Base-by-base conservation (phyloP, 2,888 invertebrate genomes). In the Physocephala rufipes region DNA sequence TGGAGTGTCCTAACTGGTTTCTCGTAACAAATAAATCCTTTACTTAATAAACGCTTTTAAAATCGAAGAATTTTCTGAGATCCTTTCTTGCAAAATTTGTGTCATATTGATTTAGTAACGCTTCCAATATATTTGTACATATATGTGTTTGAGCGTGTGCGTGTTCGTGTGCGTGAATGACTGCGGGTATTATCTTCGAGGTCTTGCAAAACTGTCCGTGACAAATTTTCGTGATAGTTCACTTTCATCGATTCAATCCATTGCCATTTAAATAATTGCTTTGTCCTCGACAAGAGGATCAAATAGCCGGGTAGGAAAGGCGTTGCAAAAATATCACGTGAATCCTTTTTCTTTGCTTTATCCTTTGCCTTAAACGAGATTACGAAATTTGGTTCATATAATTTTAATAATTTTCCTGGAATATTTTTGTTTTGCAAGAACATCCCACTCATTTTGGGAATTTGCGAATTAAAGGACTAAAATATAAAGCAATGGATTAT, bases 1-100 rank as follows among this genome's bases (percentile, higher is more conserved):
- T 67, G 28, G 59, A 67, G 36, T 9, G 36, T 67, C 67, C 45
- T n/a, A 12, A 19, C 49, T 28, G 58, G 26, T 26, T 26, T 16
- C 24, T 2, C 55, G 19, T 19, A n/a, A 45, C 24, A 16, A 7
- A 2, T 19, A 67, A 67, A 67, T 67, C 67, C 67, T 67, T 67
- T 67, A 67, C 67, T 67, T 67, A 67, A 58, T 21, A 58, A 45
- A 58, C 58, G 67, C n/a, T n/a, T 45, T 58, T 67, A 67, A 67
- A 26, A 53, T 63, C n/a, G 24, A 16, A 24, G 24, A n/a, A n/a
- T n/a, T n/a, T n/a, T n/a, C n/a, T n/a, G n/a, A n/a, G n/a, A n/a
- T n/a, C 21, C 19, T 62, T 62, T 19, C 45, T 62, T 15, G 62
- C 28, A 12, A 36, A 53, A 66, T 66, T 66, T 19, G 53, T 21